A percentile compares a stretch with the other conserved stretches of the same genome.
phyloP scores from a whole-genome alignment of 2,888 invertebrate species.

The Rotaria magnacalcarata region DNA sequence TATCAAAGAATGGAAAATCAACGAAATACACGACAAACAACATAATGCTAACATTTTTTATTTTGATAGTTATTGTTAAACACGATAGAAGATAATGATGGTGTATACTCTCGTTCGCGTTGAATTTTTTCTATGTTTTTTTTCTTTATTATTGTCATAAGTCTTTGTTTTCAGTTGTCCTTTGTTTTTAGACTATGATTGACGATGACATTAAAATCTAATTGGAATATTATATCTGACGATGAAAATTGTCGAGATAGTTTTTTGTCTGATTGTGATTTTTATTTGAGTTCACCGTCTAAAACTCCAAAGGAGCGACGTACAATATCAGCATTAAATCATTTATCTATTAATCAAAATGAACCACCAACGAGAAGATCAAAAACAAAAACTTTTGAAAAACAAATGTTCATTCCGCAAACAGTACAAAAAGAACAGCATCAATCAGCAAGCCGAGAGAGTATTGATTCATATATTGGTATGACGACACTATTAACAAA shows the following conservation, averaged over 20 bases:
- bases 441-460: neutral
- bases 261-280: neutral
- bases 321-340: no score
- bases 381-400: neutral
- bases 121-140: neutral
- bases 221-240: neutral
- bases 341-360: no score
- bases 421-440: neutral
- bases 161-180: neutral
- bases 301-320: neutral
- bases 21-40: neutral
- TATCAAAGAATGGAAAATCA: slow-evolving; percentile 26
- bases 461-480: neutral
- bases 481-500: neutral
- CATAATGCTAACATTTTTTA: neutral
- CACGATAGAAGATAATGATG: neutral
- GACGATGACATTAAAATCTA: neutral
- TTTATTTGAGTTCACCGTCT: neutral
- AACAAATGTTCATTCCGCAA: neutral
- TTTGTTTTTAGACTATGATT: neutral
- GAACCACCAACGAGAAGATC: neutral
- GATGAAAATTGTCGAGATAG: neutral
- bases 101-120: neutral
- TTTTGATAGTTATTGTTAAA: neutral
- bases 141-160: neutral